Conservation (phyloP, 2,888 invertebrate genomes). For the Caenorhabditis angaria region DNA sequence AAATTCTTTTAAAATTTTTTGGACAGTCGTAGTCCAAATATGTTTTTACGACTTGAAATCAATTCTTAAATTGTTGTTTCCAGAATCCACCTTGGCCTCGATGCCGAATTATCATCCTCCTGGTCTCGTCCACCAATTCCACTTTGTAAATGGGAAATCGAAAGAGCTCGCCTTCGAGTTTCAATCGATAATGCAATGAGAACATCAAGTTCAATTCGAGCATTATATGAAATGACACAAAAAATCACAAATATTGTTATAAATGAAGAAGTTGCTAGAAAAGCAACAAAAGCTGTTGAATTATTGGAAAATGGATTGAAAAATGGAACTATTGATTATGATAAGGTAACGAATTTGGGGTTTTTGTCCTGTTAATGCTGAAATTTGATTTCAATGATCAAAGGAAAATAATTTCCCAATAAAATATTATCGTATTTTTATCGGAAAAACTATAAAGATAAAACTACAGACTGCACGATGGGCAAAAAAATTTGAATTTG, state of each 20-base stretch:
- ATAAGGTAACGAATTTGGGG: constrained; percentile 6
- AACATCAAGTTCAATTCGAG: constrained; percentile 42
- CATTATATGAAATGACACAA: constrained; percentile 36
- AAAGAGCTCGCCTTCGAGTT: constrained; percentile 44
- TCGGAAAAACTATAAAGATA: neutral
- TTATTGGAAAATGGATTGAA: constrained; percentile 29
- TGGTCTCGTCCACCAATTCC: constrained; percentile 47
- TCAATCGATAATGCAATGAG: constrained; percentile 55
- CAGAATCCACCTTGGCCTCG: constrained; percentile 54
- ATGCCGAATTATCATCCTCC: constrained; percentile 37
- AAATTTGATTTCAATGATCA: neutral
- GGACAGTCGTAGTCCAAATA: neutral
- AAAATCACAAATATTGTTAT: constrained; percentile 51
- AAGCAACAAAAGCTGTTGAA: constrained; percentile 30
- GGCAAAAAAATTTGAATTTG: too few relatives aligned
- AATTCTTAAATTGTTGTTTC: neutral
- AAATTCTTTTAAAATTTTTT: too few relatives aligned
- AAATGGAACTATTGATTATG: constrained; percentile 22
- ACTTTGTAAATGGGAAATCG: constrained; percentile 56
- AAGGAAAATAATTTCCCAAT: neutral
- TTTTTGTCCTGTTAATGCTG: too few relatives aligned
- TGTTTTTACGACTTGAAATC: neutral
- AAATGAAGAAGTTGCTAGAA: constrained; percentile 52
- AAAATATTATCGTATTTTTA: neutral
- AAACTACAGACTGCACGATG: too few relatives aligned